Evolutionary conservation across 2,888 invertebrate genomes (phyloP), one percentile per base, ranked within the genome.

Genomic region (Schizotus pectinicornis): DNA sequence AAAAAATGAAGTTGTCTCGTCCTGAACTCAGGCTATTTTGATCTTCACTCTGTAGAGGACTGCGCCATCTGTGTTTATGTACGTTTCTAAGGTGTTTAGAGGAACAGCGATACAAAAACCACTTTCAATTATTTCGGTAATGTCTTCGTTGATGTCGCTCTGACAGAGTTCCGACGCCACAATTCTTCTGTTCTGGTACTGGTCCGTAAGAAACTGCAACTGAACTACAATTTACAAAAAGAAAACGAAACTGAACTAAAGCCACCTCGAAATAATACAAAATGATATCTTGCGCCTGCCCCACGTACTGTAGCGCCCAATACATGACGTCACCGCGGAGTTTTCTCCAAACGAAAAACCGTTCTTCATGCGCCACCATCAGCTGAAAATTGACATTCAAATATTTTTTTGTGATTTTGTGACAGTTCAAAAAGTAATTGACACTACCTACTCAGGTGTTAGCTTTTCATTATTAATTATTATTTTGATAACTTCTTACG

Each of bases 141-240:
- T 37, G 9, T 56, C 47, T 1, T 46, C 47, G 9, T 49, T 56
- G 7, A 41, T 30, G 12, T 56, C 56, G 43, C 49, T 49, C 36
- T 56, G 49, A 39, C 56, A 56, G 31, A 56, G 41, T 56, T 56
- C 56, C 3, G 56, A 56, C 48, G 49, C 34, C 36, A 30, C 42
- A 31, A 56, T 14, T 34, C 32, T 35, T 8, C 56, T n/a, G 36
- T 56, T 47, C 9, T 31, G 34, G 14, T 42, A 56, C 36, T 56
- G 56, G 12, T 56, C 56, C 6, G 56, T 43, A 43, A 49, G 49
- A 6, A 56, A 31, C 9, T 48, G 13, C 9, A 56, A 31, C 56
- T 56, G 13, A n/a, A 49, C 36, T 7, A 43, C 6, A 1, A 37
- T 13, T 48, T 34, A 35, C 7, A 34, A 46, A 47, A 37, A 7